Conservation (phyloP, 2,888 invertebrate genomes). For the Cephus nigrinus region DNA sequence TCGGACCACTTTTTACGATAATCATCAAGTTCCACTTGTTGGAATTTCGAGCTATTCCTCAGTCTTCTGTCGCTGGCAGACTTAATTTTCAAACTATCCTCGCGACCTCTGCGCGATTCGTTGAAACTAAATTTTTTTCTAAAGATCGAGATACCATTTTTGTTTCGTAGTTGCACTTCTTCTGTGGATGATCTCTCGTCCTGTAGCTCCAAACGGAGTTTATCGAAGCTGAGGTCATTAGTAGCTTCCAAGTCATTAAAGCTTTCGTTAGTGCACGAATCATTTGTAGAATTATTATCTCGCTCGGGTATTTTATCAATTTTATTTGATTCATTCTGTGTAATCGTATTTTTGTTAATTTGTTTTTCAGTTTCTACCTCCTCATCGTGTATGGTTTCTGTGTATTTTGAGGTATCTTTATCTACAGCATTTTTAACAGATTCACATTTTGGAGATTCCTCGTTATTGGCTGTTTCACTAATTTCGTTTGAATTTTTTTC, state of each 20-base stretch:
- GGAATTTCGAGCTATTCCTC: neutral
- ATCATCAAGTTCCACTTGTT: slow-evolving; percentile 41
- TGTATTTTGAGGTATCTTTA: neutral
- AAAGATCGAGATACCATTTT: slow-evolving; percentile 35
- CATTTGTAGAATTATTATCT: slow-evolving; percentile 28
- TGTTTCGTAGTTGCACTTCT: neutral
- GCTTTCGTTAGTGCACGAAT: slow-evolving; percentile 4
- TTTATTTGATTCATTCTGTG: neutral
- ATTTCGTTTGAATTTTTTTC: neutral
- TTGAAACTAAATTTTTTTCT: slow-evolving; percentile 40
- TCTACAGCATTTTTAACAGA: neutral
- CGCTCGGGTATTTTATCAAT: slow-evolving; percentile 12
- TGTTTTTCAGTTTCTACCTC: slow-evolving; percentile 9
- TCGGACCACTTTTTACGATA: slow-evolving; percentile 39
- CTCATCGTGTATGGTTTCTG: slow-evolving; percentile 6
- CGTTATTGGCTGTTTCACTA: neutral
- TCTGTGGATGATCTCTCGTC: slow-evolving; percentile 10
- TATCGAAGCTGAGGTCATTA: slow-evolving; percentile 42
- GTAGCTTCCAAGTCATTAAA: slow-evolving; percentile 33
- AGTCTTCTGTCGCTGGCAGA: neutral
- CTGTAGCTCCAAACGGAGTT: slow-evolving; percentile 46
- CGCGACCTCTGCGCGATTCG: neutral
- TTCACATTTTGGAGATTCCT: slow-evolving; percentile 5
- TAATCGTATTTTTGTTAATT: neutral
- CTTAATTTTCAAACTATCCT: slow-evolving; percentile 14